A percentile compares a stretch with the other conserved stretches of the same genome.
Conservation (phyloP, 1,140 invertebrate species). For the Macrotrachela quadricornifera region DNA sequence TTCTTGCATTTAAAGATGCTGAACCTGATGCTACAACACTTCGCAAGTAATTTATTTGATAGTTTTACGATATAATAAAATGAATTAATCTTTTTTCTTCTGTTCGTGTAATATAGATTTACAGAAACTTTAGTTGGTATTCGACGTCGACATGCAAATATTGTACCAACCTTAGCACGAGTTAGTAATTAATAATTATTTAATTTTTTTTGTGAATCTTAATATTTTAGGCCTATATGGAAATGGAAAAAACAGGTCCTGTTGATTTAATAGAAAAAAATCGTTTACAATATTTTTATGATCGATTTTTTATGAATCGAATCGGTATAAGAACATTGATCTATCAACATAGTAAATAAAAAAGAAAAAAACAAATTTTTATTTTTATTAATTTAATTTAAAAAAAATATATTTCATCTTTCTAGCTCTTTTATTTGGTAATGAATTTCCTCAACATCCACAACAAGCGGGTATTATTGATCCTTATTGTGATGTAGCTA, state of each 20-base stretch:
- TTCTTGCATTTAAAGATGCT: slow-evolving; percentile 65
- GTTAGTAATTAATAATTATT: slow-evolving; percentile 9
- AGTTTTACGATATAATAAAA: too few species aligned
- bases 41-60: slow-evolving; percentile 38
- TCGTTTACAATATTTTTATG: slow-evolving; percentile 69
- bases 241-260: too few species aligned
- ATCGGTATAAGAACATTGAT: slow-evolving; percentile 95
- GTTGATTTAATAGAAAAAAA: too few species aligned
- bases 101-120: slow-evolving; percentile 49
- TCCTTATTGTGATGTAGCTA: slow-evolving; percentile 63
- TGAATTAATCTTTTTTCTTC: neutral
- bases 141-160: slow-evolving; percentile 74
- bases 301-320: slow-evolving; percentile 85
- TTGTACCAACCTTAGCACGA: slow-evolving; percentile 95
- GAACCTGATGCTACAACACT: slow-evolving; percentile 40
- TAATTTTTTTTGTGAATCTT: too few species aligned
- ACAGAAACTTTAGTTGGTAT: slow-evolving; percentile 66
- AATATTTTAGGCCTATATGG: too few species aligned
- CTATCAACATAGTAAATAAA: slow-evolving; percentile 77
- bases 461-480: slow-evolving; percentile 85
- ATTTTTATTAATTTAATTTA: neutral
- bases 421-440: slow-evolving; percentile 64
- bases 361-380: neutral
- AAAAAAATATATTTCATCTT: slow-evolving; percentile 18
- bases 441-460: slow-evolving; percentile 44